Percentiles rank a stretch among this genome's conserved stretches.
phyloP scores from a whole-genome alignment of 2,113 vertebrate genomes.

The Stegastes partitus region DNA sequence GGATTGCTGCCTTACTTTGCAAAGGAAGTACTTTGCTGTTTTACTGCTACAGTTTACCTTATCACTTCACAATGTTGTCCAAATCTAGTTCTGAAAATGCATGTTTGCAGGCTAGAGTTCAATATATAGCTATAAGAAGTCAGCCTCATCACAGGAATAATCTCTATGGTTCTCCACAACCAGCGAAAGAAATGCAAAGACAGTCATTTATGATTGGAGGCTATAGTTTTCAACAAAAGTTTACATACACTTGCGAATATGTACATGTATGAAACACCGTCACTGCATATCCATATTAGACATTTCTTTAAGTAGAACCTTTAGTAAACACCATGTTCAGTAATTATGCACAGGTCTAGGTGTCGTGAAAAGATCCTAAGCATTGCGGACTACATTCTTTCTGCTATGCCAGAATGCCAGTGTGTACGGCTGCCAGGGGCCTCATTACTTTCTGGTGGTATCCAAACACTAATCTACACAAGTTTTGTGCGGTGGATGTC shows the following conservation, averaged over 20 bases:
- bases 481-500: slow-evolving; percentile 39
- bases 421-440: slow-evolving; percentile 20
- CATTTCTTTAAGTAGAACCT: slow-evolving; percentile 1
- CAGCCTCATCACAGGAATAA: too few species aligned
- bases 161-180: too few species aligned
- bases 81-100: too few species aligned
- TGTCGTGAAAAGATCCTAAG: slow-evolving; percentile 44
- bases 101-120: too few species aligned
- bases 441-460: slow-evolving; percentile 28
- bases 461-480: slow-evolving; percentile 38
- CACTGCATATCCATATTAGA: slow-evolving; percentile 6
- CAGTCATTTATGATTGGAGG: too few species aligned
- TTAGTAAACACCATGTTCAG: not conserved
- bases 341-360: slow-evolving; percentile 12
- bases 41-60: too few species aligned
- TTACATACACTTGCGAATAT: too few species aligned
- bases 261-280: not conserved
- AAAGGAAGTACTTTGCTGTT: not conserved
- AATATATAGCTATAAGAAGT: too few species aligned
- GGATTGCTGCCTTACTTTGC: not conserved
- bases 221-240: too few species aligned
- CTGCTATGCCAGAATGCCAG: slow-evolving; percentile 17
- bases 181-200: too few species aligned
- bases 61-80: too few species aligned
- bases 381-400: slow-evolving; percentile 29